A percentile compares a stretch with the other conserved stretches of the same genome.
Evolutionary conservation across 2,797 vertebrate genomes (phyloP).

Genomic region (Silurus aristotelis): DNA sequence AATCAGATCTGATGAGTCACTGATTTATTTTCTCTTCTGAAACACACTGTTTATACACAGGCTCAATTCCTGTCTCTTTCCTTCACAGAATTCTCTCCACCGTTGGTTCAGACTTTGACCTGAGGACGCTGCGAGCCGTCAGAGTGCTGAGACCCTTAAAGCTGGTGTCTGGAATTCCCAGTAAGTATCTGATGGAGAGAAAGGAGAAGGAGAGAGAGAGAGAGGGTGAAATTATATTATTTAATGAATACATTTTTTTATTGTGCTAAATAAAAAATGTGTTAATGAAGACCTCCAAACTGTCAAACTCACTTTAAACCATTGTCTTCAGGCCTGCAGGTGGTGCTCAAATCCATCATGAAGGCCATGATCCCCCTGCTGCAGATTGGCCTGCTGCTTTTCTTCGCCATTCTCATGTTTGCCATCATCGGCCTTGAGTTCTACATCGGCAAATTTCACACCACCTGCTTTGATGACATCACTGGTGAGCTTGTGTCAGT

Average conservation of each 20-base stretch:
- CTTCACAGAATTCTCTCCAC: slow-evolving; percentile 87
- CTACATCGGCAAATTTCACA: slow-evolving; percentile 96
- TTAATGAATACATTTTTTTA: not conserved
- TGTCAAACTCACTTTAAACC: too few species aligned
- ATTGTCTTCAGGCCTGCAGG: slow-evolving; percentile 85
- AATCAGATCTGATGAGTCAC: not conserved
- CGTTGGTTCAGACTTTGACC: slow-evolving; percentile 89
- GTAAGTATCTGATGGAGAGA: slow-evolving; percentile 69
- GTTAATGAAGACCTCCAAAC: not conserved
- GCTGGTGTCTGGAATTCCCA: slow-evolving; percentile 95
- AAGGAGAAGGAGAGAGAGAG: not conserved
- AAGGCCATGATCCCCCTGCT: slow-evolving; percentile 97
- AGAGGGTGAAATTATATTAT: too few species aligned
- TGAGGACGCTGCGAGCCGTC: slow-evolving; percentile 91
- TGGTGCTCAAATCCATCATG: slow-evolving; percentile 97
- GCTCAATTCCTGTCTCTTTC: not conserved
- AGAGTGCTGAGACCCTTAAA: slow-evolving; percentile 91
- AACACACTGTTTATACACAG: not conserved
- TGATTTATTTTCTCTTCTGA: not conserved
- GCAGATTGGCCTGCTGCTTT: slow-evolving; percentile 93
- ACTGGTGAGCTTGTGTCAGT: slow-evolving; percentile 64
- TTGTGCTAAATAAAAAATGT: not conserved
- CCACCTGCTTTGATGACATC: slow-evolving; percentile 87
- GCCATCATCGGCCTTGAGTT: slow-evolving; percentile 97
- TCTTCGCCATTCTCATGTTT: slow-evolving; percentile 97